Evolutionary conservation across 2,113 vertebrate species (phyloP), one percentile per base, ranked within the genome.

Genomic region (Typhlomys cinereus): DNA sequence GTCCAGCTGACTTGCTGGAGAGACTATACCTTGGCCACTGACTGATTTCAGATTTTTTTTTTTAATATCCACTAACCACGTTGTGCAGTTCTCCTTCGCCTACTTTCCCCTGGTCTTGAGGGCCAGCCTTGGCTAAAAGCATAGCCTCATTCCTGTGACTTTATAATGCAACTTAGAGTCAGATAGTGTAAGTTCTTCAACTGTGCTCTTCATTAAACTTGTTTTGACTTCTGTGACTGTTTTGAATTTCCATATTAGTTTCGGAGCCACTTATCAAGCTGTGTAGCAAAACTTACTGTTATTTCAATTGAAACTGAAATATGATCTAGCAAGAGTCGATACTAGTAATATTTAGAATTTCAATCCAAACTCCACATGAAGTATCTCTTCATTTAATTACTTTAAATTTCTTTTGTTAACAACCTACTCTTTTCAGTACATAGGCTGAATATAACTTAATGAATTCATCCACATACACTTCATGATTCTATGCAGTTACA

Each of bases 221-320:
- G 70, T 34, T 79, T 12, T 78, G 17, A 73, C 39, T 64, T 54
- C 25, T 95, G 84, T 48, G n/a, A n/a, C n/a, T n/a, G 44, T 15
- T 90, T 64, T 86, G 44, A 21, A 62, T 85, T 85, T 92, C 59
- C 66, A 79, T 15, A 73, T 0, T 74, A n/a, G 46, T 64, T 90
- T 90, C 48, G 75, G n/a, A 85, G 48, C 69, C 50, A 61, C 18
- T 25, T 57, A 83, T 52, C 46, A 52, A 79, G 62, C 73, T 57
- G 14, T 92, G 66, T 4, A 54, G 23, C 71, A 64, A 94, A 69
- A 13, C 18, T 4, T 76, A 64, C 6, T 31, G 34, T 80, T 29
- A 85, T 41, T 92, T 61, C 85, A 20, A 74, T 14, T 92, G 20
- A 29, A 31, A 78, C 66, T 92, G 84, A 71, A 88, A 73, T 36